Conservation (phyloP, 2,797 vertebrate species). For the Mormyrops boulengeri region DNA sequence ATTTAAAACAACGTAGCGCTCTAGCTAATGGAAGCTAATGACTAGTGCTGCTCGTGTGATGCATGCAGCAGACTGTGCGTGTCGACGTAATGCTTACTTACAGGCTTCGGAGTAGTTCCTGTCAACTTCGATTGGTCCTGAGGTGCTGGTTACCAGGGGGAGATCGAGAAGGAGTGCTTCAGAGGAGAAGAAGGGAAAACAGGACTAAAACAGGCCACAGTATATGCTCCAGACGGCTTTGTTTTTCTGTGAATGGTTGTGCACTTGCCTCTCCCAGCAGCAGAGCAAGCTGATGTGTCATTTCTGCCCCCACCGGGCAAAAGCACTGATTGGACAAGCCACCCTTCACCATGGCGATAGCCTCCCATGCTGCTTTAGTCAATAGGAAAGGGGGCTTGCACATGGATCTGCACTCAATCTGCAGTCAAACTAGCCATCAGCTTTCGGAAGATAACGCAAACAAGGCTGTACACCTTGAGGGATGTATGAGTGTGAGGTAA, state of each 20-base stretch:
- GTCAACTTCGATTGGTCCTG: slow-evolving; percentile 42
- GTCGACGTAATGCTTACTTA: slow-evolving; percentile 44
- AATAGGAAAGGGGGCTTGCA: background rate
- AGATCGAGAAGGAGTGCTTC: slow-evolving; percentile 50
- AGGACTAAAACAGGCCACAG: slow-evolving; percentile 16
- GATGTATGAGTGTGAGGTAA: background rate
- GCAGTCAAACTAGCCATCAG: background rate
- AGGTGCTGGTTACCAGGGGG: slow-evolving; percentile 44
- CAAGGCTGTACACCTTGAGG: background rate
- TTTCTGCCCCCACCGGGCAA: slow-evolving; percentile 14
- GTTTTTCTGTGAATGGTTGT: slow-evolving; percentile 10
- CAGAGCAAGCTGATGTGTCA: slow-evolving; percentile 4
- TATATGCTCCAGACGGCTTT: slow-evolving; percentile 15
- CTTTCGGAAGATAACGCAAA: background rate
- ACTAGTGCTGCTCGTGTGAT: background rate
- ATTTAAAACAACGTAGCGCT: background rate
- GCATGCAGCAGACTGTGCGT: background rate
- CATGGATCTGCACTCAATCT: background rate
- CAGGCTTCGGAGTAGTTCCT: slow-evolving; percentile 50
- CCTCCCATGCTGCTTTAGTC: slow-evolving; percentile 10
- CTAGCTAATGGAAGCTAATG: background rate
- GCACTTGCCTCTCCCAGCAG: background rate
- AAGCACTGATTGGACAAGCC: slow-evolving; percentile 14
- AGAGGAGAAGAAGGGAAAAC: background rate
- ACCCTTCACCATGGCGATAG: slow-evolving; percentile 11